Conservation (phyloP, 2,797 vertebrate species). For the Rallus crepitans region DNA sequence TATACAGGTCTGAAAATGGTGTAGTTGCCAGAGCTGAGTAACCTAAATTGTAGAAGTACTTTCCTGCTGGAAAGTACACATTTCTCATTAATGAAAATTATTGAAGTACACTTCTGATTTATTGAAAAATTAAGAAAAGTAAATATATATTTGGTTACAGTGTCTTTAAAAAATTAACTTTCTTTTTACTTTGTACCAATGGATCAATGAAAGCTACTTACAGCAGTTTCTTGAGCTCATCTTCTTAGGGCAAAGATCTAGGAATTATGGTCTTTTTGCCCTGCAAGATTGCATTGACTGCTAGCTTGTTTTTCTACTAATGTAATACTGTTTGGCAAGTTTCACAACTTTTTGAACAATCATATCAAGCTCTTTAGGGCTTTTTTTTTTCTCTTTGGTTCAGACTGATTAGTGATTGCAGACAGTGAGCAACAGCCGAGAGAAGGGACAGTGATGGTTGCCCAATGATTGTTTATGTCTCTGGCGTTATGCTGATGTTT, state of each 20-base stretch:
- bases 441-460: background rate
- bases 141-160: background rate
- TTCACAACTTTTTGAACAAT: background rate
- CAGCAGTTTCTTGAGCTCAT: background rate
- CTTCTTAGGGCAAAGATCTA: background rate
- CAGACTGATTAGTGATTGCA: background rate
- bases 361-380: background rate
- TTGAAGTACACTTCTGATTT: conserved; percentile 12
- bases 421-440: background rate
- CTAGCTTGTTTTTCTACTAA: background rate
- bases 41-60: background rate
- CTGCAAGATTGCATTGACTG: background rate
- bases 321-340: background rate
- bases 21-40: background rate
- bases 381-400: background rate
- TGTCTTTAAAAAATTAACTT: conserved; percentile 17
- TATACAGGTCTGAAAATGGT: background rate
- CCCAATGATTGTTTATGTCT: background rate
- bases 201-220: conserved; percentile 15
- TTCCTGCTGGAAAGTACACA: background rate
- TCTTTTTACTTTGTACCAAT: background rate
- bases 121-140: conserved; percentile 13
- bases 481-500: background rate
- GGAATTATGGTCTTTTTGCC: background rate
- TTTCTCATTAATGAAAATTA: conserved; percentile 33